Evolutionary conservation across 2,888 invertebrate species (phyloP).

Genomic region (Epiblema foenella): DNA sequence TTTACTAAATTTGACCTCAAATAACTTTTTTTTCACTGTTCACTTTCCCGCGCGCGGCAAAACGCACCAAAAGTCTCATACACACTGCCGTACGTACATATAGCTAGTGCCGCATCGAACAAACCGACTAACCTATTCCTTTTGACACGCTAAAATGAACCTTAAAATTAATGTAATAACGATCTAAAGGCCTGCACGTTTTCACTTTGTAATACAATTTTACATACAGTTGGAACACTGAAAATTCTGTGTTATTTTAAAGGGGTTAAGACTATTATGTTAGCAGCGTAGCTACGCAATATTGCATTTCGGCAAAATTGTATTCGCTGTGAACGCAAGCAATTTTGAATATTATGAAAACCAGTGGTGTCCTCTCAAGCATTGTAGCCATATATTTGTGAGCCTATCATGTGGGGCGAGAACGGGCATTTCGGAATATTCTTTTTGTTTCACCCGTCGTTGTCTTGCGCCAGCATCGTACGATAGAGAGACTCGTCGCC

Average conservation of each 20-base stretch:
- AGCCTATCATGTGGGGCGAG: too few species aligned
- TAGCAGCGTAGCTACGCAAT: neutral
- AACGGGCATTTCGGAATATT: too few species aligned
- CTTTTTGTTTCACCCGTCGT: too few species aligned
- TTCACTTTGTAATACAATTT: neutral
- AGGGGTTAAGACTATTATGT: neutral
- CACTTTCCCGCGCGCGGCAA: slow-evolving; percentile 13
- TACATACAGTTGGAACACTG: neutral
- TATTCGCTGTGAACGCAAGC: neutral
- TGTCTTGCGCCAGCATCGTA: too few species aligned
- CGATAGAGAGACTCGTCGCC: too few species aligned
- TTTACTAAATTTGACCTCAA: too few species aligned
- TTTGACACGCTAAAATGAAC: neutral
- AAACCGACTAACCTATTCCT: neutral
- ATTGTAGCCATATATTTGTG: too few species aligned
- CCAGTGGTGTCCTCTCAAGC: too few species aligned
- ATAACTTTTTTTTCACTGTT: neutral
- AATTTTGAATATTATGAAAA: neutral
- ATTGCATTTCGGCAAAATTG: slow-evolving; percentile 6
- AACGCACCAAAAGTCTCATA: slow-evolving; percentile 26
- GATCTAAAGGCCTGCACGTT: neutral
- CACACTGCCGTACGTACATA: slow-evolving; percentile 31
- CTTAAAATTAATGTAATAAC: neutral
- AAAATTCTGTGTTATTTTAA: neutral
- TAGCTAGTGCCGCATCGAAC: slow-evolving; percentile 36